Conservation (phyloP, 2,113 vertebrate genomes). For the Chaenocephalus aceratus region DNA sequence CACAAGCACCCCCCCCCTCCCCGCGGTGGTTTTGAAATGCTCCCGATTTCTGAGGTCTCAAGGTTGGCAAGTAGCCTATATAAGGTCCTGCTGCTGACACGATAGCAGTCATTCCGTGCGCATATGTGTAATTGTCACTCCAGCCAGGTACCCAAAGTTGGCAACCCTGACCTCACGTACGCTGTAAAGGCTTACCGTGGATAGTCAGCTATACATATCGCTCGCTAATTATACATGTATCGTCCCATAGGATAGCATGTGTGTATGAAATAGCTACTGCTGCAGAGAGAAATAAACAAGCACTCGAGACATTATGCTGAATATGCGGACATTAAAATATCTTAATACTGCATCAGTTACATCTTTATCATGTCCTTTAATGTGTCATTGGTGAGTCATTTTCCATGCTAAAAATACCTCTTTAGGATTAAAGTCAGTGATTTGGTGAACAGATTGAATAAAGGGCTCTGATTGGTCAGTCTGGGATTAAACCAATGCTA, state of each 20-base stretch:
- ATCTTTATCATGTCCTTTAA: neutral
- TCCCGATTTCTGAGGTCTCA: too few relatives aligned
- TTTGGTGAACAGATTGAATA: constrained; percentile 28
- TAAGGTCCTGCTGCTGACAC: too few relatives aligned
- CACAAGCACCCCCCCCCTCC: too few relatives aligned
- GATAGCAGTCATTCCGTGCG: too few relatives aligned
- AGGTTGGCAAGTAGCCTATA: too few relatives aligned
- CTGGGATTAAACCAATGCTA: constrained; percentile 31
- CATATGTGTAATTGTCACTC: too few relatives aligned
- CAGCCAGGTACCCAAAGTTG: too few relatives aligned
- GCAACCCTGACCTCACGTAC: constrained; percentile 30
- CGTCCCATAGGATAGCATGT: neutral
- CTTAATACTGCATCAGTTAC: neutral
- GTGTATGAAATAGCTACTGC: neutral
- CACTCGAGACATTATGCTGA: neutral
- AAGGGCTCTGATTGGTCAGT: constrained; percentile 16
- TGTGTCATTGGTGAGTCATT: neutral
- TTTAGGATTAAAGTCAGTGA: neutral
- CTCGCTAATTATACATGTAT: constrained; percentile 16
- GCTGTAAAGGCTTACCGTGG: neutral
- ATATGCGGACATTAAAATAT: neutral
- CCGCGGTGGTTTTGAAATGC: too few relatives aligned
- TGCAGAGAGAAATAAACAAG: neutral
- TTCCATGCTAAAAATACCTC: neutral
- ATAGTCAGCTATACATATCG: neutral